A percentile compares a stretch with the other conserved stretches of the same genome.
Conservation (phyloP, 2,888 invertebrate genomes). For the Heliconius cydno region DNA sequence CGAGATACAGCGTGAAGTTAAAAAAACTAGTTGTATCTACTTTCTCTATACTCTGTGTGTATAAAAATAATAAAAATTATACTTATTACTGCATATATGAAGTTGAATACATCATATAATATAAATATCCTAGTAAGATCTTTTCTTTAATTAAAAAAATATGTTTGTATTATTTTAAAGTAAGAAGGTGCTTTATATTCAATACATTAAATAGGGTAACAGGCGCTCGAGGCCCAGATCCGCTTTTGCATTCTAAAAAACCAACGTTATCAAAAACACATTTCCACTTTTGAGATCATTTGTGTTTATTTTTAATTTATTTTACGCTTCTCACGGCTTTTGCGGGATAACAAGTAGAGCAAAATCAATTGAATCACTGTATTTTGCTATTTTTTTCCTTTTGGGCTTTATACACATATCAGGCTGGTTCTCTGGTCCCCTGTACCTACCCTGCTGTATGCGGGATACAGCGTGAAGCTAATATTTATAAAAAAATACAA, state of each 20-base stretch:
- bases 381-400: background rate
- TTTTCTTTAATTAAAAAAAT: background rate
- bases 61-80: background rate
- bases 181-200: conserved; percentile 4
- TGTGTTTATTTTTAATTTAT: background rate
- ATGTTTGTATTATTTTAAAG: background rate
- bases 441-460: background rate
- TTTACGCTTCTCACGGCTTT: background rate
- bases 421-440: background rate
- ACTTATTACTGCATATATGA: too few relatives aligned
- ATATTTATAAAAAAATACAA: background rate
- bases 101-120: too few relatives aligned
- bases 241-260: background rate
- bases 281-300: too few relatives aligned
- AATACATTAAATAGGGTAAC: background rate
- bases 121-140: background rate
- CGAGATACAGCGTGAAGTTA: background rate
- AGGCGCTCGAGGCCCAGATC: conserved; percentile 1
- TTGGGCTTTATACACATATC: too few relatives aligned
- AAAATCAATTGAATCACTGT: background rate
- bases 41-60: background rate
- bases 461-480: background rate
- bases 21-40: background rate
- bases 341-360: background rate
- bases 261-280: too few relatives aligned